A percentile compares a stretch with the other conserved stretches of the same genome.
These are phyloP conservation scores for Clivina fossor DNA, from an alignment of 2,888 invertebrate species.

Conservation along the genomic window DNA sequence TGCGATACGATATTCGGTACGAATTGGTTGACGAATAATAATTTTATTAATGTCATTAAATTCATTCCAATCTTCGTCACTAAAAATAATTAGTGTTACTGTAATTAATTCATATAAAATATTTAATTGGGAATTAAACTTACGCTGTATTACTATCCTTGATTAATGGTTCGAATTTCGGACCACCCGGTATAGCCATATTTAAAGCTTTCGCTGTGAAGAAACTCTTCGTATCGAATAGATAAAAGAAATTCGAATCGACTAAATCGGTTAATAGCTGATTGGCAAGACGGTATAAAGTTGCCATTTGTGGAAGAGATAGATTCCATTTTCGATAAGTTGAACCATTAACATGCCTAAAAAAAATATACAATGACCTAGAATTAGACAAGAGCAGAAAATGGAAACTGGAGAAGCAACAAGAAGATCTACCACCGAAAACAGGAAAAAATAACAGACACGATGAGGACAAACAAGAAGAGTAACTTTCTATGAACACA, in stretches of 20 bases:
- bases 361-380: slow-evolving; percentile 39
- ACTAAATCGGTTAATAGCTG: slow-evolving; percentile 96
- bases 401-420: too few relatives aligned
- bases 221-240: slow-evolving; percentile 99
- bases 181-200: slow-evolving; percentile 99
- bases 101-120: not conserved
- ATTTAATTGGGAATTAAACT: slow-evolving; percentile 47
- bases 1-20: slow-evolving; percentile 98
- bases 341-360: slow-evolving; percentile 87
- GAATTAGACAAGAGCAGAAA: too few relatives aligned
- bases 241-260: slow-evolving; percentile 97
- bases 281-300: slow-evolving; percentile 95
- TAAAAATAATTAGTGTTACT: slow-evolving; percentile 49
- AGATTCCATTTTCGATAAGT: slow-evolving; percentile 98
- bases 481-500: too few relatives aligned
- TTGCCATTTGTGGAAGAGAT: slow-evolving; percentile 95
- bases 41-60: slow-evolving; percentile 99
- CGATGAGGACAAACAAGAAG: too few relatives aligned
- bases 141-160: slow-evolving; percentile 95
- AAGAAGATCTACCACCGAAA: too few relatives aligned
- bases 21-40: slow-evolving; percentile 96
- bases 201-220: slow-evolving; percentile 99
- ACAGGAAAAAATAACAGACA: too few relatives aligned
- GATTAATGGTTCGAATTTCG: slow-evolving; percentile 98
- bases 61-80: slow-evolving; percentile 99